phyloP scores from a whole-genome alignment of 1,140 invertebrate species.

The Drosophila nebulosa region DNA sequence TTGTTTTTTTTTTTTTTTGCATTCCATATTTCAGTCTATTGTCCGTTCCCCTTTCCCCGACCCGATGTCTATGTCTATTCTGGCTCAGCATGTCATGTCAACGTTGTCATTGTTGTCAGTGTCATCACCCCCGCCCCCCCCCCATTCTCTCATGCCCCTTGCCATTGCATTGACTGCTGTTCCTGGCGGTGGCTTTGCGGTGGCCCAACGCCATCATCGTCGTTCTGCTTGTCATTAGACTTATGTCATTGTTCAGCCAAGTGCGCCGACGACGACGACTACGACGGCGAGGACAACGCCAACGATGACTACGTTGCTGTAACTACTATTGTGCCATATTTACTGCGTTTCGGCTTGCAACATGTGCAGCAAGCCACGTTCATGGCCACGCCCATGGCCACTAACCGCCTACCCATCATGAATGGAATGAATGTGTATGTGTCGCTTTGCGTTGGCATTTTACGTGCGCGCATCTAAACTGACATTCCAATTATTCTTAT shows the following conservation, averaged over 20 bases:
- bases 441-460: constrained; percentile 60
- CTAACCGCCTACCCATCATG: background rate
- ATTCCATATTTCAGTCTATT: background rate
- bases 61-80: background rate
- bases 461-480: constrained; percentile 66
- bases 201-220: constrained; percentile 31
- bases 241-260: constrained; percentile 68
- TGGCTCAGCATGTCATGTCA: constrained; percentile 48
- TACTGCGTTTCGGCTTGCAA: constrained; percentile 36
- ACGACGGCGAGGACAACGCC: too few species aligned
- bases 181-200: constrained; percentile 36
- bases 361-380: constrained; percentile 35
- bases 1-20: background rate
- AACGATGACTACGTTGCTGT: constrained; percentile 18
- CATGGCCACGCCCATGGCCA: background rate
- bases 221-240: constrained; percentile 67
- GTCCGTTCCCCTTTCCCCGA: too few species aligned
- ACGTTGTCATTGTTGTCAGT: constrained; percentile 65
- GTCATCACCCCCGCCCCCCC: constrained; percentile 42
- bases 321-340: constrained; percentile 47
- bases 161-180: background rate
- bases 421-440: constrained; percentile 22
- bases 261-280: constrained; percentile 42
- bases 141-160: background rate
- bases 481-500: constrained; percentile 73